Conservation (phyloP, 2,797 vertebrate genomes). For the Syngnathus rostellatus region DNA sequence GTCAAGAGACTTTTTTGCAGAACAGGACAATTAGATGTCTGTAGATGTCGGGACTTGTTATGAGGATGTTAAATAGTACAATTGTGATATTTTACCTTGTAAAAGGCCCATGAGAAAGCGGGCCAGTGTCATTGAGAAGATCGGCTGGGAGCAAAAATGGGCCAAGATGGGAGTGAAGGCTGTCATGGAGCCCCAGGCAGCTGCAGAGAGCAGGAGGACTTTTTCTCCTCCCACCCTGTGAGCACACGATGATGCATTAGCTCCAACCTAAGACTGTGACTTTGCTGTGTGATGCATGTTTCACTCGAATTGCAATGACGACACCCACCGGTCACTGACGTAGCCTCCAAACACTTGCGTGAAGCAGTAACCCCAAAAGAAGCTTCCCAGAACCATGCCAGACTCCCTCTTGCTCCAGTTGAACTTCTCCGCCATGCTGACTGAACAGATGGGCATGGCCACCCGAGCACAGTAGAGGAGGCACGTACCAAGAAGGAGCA, state of each 20-base stretch:
- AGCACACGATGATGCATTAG: background rate
- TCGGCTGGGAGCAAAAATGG: slow-evolving; percentile 77
- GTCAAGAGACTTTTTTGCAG: background rate
- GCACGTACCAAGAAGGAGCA: slow-evolving; percentile 87
- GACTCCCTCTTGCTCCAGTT: slow-evolving; percentile 89
- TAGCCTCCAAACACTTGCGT: slow-evolving; percentile 91
- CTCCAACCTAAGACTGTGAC: background rate
- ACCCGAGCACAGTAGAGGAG: slow-evolving; percentile 88
- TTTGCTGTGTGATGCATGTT: background rate
- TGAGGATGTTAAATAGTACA: background rate
- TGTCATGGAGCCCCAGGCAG: slow-evolving; percentile 86
- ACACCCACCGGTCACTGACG: slow-evolving; percentile 78
- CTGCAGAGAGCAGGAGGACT: slow-evolving; percentile 83
- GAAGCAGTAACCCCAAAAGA: slow-evolving; percentile 98
- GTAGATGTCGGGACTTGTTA: background rate
- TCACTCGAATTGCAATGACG: background rate
- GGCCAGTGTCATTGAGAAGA: slow-evolving; percentile 79
- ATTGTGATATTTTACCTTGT: slow-evolving; percentile 72
- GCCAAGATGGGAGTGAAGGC: slow-evolving; percentile 80
- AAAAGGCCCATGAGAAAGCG: slow-evolving; percentile 88
- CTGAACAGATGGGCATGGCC: slow-evolving; percentile 83
- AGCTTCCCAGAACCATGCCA: slow-evolving; percentile 88
- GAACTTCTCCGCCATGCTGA: slow-evolving; percentile 82
- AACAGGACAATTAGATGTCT: background rate
- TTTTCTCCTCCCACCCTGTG: slow-evolving; percentile 92